Evolutionary conservation across 1,140 invertebrate species (phyloP).

Genomic region (Ericerus pela): DNA sequence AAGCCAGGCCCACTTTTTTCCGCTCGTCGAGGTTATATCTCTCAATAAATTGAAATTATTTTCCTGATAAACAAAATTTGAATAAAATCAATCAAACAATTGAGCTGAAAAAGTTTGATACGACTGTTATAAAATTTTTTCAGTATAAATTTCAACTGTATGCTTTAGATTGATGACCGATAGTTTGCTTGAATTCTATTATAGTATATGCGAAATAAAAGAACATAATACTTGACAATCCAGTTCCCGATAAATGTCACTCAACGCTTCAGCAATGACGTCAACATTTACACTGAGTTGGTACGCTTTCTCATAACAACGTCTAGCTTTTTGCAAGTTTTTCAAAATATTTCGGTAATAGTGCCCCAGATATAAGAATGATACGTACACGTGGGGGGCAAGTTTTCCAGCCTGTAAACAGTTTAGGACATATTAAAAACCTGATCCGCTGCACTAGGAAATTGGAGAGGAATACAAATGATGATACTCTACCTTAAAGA

Average conservation of each 20-base stretch:
- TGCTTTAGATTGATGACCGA: no score
- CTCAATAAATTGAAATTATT: conserved; percentile 50
- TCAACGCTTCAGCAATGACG: conserved; percentile 52
- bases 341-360: conserved; percentile 44
- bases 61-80: conserved; percentile 38
- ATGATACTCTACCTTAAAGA: conserved; percentile 44
- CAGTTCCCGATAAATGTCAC: conserved; percentile 47
- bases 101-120: no score
- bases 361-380: conserved; percentile 59
- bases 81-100: no score
- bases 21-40: conserved; percentile 37
- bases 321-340: conserved; percentile 49
- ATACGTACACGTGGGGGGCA: conserved; percentile 51
- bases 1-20: conserved; percentile 63
- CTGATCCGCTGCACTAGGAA: no score
- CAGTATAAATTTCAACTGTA: no score
- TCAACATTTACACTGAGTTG: conserved; percentile 50
- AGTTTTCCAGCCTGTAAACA: conserved; percentile 46
- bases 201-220: no score
- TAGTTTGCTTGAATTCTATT: no score
- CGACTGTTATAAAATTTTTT: no score
- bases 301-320: conserved; percentile 70
- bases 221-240: conserved; percentile 10
- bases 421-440: not conserved
- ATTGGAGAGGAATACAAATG: no score